These are phyloP conservation scores for Nemotelus pantherinus DNA, from an alignment of 2,888 invertebrate genomes.

Conservation along the genomic window DNA sequence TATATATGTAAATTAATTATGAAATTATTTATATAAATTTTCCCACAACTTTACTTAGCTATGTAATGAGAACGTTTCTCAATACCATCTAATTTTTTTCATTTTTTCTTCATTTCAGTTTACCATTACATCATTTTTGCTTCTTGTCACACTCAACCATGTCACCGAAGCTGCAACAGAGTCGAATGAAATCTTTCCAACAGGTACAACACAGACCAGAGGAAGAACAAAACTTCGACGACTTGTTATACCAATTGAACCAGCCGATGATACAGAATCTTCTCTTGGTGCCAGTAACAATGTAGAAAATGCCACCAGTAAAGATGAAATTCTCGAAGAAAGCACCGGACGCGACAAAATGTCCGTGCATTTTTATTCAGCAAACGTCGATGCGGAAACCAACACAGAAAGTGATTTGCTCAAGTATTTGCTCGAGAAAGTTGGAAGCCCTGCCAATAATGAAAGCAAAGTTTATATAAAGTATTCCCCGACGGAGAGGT, in stretches of 20 bases:
- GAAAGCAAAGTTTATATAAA: conserved; percentile 35
- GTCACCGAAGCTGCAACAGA: conserved; percentile 58
- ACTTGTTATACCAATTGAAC: conserved; percentile 28
- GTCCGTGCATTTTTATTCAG: conserved; percentile 70
- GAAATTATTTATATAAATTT: too few relatives aligned
- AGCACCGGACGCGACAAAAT: conserved; percentile 64
- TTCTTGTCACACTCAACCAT: conserved; percentile 47
- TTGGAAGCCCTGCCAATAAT: conserved; percentile 35
- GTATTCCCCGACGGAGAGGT: conserved; percentile 32
- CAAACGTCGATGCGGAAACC: conserved; percentile 49
- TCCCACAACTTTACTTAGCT: too few relatives aligned
- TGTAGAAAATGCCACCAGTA: conserved; percentile 46
- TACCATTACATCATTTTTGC: background rate
- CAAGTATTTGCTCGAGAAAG: conserved; percentile 54
- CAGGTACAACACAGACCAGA: conserved; percentile 60
- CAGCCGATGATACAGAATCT: conserved; percentile 52
- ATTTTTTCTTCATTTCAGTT: conserved; percentile 17
- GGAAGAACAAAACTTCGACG: conserved; percentile 13
- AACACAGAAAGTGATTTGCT: conserved; percentile 60
- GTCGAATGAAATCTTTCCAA: conserved; percentile 66
- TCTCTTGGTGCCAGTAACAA: conserved; percentile 60
- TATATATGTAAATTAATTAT: too few relatives aligned
- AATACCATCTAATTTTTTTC: background rate
- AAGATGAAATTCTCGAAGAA: conserved; percentile 66
- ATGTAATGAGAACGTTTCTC: too few relatives aligned